Evolutionary conservation across 2,797 vertebrate genomes (phyloP).

Genomic region (Megalops cyprinoides): DNA sequence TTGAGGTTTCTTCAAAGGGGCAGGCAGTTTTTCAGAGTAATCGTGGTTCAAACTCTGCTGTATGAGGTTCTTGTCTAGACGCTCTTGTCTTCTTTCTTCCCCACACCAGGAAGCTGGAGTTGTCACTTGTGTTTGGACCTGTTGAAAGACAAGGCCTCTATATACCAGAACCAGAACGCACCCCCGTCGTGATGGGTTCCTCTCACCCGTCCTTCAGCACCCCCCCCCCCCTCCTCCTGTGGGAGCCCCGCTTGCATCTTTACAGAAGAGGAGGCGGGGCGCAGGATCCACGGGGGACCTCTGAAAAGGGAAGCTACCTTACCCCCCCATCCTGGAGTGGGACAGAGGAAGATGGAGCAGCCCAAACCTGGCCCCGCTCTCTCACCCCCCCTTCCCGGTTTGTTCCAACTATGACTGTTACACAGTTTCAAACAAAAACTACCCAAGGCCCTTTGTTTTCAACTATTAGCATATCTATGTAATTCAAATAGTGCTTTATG

Average conservation of each 20-base stretch:
- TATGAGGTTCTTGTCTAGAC: too few relatives aligned
- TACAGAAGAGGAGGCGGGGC: not conserved
- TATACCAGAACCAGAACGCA: conserved; percentile 92
- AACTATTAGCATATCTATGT: conserved; percentile 20
- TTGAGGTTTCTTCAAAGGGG: not conserved
- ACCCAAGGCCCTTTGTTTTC: conserved; percentile 56
- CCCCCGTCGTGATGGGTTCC: conserved; percentile 50
- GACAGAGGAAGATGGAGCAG: not conserved
- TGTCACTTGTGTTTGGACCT: conserved; percentile 95
- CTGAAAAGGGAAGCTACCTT: conserved; percentile 37
- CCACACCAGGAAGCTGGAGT: conserved; percentile 89
- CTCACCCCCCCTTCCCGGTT: conserved; percentile 28
- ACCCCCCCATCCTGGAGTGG: conserved; percentile 50
- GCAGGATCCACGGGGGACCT: not conserved
- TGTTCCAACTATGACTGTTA: conserved; percentile 47
- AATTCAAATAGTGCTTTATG: conserved; percentile 15
- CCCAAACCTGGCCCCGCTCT: conserved; percentile 38
- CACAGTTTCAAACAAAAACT: conserved; percentile 60
- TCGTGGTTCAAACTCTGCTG: too few relatives aligned
- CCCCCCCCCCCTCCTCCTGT: conserved; percentile 38
- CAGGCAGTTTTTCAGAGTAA: not conserved
- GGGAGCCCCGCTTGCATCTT: not conserved
- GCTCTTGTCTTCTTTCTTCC: not conserved
- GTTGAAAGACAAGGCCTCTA: conserved; percentile 96
- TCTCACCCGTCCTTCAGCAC: not conserved